Conservation (phyloP, 2,888 invertebrate genomes). For the Bombyx huttoni region DNA sequence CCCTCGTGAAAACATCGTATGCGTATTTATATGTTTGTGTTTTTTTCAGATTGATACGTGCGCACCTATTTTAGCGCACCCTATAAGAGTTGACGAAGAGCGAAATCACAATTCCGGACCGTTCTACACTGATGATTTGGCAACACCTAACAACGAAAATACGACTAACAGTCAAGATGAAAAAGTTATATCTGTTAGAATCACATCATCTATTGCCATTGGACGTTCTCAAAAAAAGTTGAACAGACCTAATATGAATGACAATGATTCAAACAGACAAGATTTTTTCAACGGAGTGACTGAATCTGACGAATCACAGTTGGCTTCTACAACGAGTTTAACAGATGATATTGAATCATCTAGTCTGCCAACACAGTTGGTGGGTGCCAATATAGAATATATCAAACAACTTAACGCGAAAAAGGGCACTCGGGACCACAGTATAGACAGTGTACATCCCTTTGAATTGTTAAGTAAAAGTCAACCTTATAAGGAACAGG, state of each 20-base stretch:
- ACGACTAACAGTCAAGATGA: constrained; percentile 32
- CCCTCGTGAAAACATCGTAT: no score
- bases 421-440: constrained; percentile 41
- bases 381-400: constrained; percentile 65
- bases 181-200: constrained; percentile 68
- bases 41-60: constrained; percentile 49
- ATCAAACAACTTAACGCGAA: constrained; percentile 57
- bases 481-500: constrained; percentile 27
- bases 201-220: constrained; percentile 74
- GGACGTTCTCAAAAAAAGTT: constrained; percentile 51
- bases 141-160: constrained; percentile 25
- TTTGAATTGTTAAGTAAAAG: constrained; percentile 66
- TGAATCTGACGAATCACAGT: neutral
- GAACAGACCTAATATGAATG: constrained; percentile 11
- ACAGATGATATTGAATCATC: constrained; percentile 10
- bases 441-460: constrained; percentile 38
- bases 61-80: constrained; percentile 31
- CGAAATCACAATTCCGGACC: constrained; percentile 15
- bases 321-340: neutral
- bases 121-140: constrained; percentile 18
- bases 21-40: constrained; percentile 4
- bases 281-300: neutral
- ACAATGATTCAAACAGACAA: constrained; percentile 5
- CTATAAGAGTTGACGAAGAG: constrained; percentile 23
- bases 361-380: constrained; percentile 44